Base-by-base conservation (phyloP, 2,888 invertebrate genomes). In the Leptinotarsa juncta region DNA sequence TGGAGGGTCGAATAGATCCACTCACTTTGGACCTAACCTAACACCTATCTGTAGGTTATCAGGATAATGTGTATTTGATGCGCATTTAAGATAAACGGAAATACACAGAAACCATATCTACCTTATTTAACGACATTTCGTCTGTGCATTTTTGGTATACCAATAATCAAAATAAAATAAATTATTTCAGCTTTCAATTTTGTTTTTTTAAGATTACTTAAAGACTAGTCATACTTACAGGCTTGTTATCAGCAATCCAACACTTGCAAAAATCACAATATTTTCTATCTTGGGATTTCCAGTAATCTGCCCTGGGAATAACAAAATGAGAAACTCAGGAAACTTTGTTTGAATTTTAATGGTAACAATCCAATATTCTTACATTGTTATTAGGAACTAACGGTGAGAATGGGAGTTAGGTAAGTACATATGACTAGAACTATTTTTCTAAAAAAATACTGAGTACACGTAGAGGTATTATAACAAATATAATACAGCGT, bases 221-320 rank as follows among this genome's bases (percentile, higher is more conserved):
- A 51, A n/a, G 5, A 51, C 15, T 51, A 2, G 51, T 51, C 16
- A 51, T 51, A 89, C 91, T 91, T 89, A 94, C 94, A 71, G 97
- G 95, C 91, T 96, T 97, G 86, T 99, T 99, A 88, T 98, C 98
- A 71, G 97, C 96, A 83, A 97, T 95, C 98, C 98, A 99, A 86
- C 98, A 98, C 88, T 98, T 98, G 89, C 99, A 99, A 88, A 97
- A 97, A 82, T 98, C 97, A 86, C 99, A 99, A 88, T 94, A 98
- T 88, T 98, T 98, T 78, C 96, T 93, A 0, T 96, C 96, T 85
- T 97, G 95, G 32, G 98, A 98, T 87, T 97, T 96, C 99, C 99
- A 99, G 86, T 95, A 97, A 82, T 97, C 97, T 3, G 97, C 94
- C 97, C 69, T 69, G 48, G 12, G 57, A 42, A 60, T 14, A 48